Base-by-base conservation (phyloP, 2,888 invertebrate species). In the Ochropleura leucogaster region DNA sequence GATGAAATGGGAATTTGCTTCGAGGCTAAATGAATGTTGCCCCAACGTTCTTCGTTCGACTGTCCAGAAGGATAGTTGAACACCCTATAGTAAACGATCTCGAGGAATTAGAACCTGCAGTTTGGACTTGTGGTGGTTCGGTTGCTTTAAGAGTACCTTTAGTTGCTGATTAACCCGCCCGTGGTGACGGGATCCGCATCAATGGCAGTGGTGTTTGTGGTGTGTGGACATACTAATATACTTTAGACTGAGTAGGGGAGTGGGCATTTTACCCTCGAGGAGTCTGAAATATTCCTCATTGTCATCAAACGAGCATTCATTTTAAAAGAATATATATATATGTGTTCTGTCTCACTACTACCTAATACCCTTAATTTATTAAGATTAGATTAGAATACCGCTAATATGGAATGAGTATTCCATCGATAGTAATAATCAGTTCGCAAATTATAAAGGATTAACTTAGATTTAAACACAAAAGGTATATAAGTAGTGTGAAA, bases 391-490 rank as follows among this genome's bases (percentile, higher is more conserved):
- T 55, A 44, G 4, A 51, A 10, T 4, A 40, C 59, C 51, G 49
- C n/a, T 64, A 40, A 74, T 14, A 62, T 62, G 9, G 49, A 46
- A 44, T 47, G 49, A 9, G 9, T 59, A 59, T 40, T 59, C 16
- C 12, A 44, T 62, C 46, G 77, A 77, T 71, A 55, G 12, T 16
- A 62, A 47, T 53, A 77, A 76, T 76, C 49, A 63, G 40, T 18
- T 47, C 44, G 30, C 30, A 6, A 71, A 53, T 49, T 40, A 47
- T 42, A 42, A 40, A 18, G 3, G 55, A 76, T 78, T 69, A 77
- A 49, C 47, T 63, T 71, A 63, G 79, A 71, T 77, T 63, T 63
- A 51, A 63, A 40, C 46, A 20, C 8, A 64, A 46, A 65, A 53
- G 44, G 77, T 68, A 79, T 80, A 59, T 57, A 78, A 63, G 69